Conservation (phyloP, 2,113 vertebrate genomes). For the Gasterosteus aculeatus region DNA sequence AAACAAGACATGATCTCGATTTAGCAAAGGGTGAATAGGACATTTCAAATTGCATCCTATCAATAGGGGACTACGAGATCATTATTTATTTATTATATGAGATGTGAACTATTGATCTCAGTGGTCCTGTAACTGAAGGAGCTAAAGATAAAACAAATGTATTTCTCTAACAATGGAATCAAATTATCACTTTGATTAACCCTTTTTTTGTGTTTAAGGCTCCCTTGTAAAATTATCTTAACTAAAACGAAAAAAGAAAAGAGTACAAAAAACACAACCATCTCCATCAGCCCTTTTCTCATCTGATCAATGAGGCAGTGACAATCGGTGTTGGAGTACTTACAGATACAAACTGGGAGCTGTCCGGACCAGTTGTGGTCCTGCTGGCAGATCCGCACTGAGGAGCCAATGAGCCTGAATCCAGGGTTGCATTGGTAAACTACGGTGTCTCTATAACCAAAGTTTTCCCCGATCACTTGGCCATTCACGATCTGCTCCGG, state of each 20-base stretch:
- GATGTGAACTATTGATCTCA: slow-evolving; percentile 7
- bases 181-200: neutral
- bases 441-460: slow-evolving; percentile 95
- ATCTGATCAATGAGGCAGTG: neutral
- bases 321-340: slow-evolving; percentile 77
- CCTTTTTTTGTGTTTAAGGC: neutral
- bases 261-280: neutral
- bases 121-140: neutral
- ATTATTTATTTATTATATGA: slow-evolving; percentile 11
- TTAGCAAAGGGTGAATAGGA: slow-evolving; percentile 27
- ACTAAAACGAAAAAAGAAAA: neutral
- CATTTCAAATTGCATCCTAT: slow-evolving; percentile 35
- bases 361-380: slow-evolving; percentile 97
- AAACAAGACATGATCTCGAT: slow-evolving; percentile 30
- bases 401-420: slow-evolving; percentile 94
- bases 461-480: slow-evolving; percentile 97
- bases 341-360: slow-evolving; percentile 94
- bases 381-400: slow-evolving; percentile 95
- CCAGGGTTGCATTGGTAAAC: slow-evolving; percentile 97
- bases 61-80: slow-evolving; percentile 39
- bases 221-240: neutral
- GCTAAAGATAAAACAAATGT: neutral
- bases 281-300: neutral
- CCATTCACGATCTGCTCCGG: slow-evolving; percentile 95
- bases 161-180: slow-evolving; percentile 6